phyloP scores from a whole-genome alignment of 2,113 vertebrate species.

The Boulengerochromis microlepis region DNA sequence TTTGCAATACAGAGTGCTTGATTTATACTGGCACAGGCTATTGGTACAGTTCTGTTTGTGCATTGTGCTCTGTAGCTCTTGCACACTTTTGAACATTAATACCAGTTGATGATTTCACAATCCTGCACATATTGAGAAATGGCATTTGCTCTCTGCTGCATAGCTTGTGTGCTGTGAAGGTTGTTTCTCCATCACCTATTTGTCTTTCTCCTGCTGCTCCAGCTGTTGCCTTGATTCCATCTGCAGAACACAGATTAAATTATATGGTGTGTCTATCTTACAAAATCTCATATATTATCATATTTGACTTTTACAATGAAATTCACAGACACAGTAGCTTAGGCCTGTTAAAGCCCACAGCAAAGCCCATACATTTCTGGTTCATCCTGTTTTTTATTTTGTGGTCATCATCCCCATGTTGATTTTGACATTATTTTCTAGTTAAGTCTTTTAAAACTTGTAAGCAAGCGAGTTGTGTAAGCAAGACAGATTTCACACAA shows the following conservation, averaged over 20 bases:
- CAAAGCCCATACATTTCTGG: background rate
- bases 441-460: background rate
- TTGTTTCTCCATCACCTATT: background rate
- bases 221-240: background rate
- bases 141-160: background rate
- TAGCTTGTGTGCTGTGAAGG: background rate
- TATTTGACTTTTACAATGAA: background rate
- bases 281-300: background rate
- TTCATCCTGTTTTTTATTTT: background rate
- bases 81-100: background rate
- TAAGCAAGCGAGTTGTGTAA: background rate
- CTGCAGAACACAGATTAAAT: background rate
- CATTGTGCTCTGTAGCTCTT: background rate
- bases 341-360: background rate
- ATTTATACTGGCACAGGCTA: background rate
- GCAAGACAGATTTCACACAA: background rate
- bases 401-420: background rate
- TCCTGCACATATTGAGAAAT: background rate
- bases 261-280: no score
- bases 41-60: background rate
- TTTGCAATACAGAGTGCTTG: background rate
- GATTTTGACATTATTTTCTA: background rate
- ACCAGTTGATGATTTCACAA: conserved; percentile 32
- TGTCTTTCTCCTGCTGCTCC: background rate
- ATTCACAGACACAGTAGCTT: background rate